These are phyloP conservation scores for Porites cylindrica DNA, from an alignment of 92 coral and sea anemone species.

Conservation along the genomic window DNA sequence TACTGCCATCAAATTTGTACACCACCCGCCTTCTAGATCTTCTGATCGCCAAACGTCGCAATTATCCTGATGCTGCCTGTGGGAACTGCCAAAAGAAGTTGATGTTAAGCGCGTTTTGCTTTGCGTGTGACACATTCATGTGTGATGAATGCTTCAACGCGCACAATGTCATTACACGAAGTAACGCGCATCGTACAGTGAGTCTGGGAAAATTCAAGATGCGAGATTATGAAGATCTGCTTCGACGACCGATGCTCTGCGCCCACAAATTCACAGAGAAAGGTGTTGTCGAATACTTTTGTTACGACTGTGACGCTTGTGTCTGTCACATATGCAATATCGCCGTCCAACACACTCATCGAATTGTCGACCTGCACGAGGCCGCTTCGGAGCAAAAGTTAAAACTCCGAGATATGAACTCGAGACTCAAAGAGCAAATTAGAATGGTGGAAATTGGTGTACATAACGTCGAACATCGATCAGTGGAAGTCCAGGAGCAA, in stretches of 20 bases:
- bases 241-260: slow-evolving; percentile 77
- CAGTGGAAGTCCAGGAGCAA: slow-evolving; percentile 87
- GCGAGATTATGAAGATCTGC: slow-evolving; percentile 84
- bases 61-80: slow-evolving; percentile 80
- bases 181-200: slow-evolving; percentile 78
- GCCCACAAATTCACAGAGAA: slow-evolving; percentile 92
- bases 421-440: slow-evolving; percentile 71
- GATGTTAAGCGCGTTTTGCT: slow-evolving; percentile 80
- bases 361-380: slow-evolving; percentile 83
- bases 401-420: slow-evolving; percentile 75
- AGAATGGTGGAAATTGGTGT: slow-evolving; percentile 79
- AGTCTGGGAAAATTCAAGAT: slow-evolving; percentile 77
- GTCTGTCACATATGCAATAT: slow-evolving; percentile 93
- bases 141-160: slow-evolving; percentile 92
- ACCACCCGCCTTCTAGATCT: slow-evolving; percentile 81
- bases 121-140: slow-evolving; percentile 88
- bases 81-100: slow-evolving; percentile 85
- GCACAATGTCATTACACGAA: slow-evolving; percentile 83
- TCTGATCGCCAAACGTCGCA: slow-evolving; percentile 80
- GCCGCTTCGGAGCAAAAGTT: slow-evolving; percentile 89
- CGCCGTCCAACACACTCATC: slow-evolving; percentile 91
- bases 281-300: slow-evolving; percentile 88
- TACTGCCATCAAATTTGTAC: slow-evolving; percentile 82
- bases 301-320: slow-evolving; percentile 88
- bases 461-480: slow-evolving; percentile 83